Conservation (phyloP, 2,888 invertebrate species). For the Meta bourneti region DNA sequence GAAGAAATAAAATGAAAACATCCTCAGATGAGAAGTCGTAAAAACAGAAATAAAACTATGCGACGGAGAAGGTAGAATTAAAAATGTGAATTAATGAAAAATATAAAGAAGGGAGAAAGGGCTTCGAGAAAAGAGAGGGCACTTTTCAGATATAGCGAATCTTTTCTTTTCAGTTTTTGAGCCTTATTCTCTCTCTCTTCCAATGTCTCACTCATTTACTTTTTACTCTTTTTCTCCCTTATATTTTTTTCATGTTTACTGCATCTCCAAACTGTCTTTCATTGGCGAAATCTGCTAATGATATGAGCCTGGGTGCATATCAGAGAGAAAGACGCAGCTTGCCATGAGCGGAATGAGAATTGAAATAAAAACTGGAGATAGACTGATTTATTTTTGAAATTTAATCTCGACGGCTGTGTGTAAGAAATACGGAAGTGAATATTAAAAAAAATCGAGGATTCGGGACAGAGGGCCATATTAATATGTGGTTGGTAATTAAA, state of each 20-base stretch:
- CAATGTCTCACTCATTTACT: constrained; percentile 26
- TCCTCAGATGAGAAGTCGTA: constrained; percentile 54
- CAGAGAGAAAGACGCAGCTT: not conserved
- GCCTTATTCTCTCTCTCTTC: constrained; percentile 19
- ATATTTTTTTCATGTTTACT: constrained; percentile 31
- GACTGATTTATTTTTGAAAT: too few species aligned
- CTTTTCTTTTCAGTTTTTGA: constrained; percentile 40
- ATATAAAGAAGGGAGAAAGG: constrained; percentile 27
- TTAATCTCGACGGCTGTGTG: too few species aligned
- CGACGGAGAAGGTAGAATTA: constrained; percentile 31
- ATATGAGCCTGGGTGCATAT: constrained; percentile 25
- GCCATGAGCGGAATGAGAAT: too few species aligned
- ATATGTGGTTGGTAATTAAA: too few species aligned
- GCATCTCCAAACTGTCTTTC: constrained; percentile 46
- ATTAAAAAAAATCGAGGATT: too few species aligned
- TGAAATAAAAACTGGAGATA: too few species aligned
- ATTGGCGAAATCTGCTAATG: constrained; percentile 46
- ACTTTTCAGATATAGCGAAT: constrained; percentile 25
- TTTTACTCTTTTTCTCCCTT: constrained; percentile 30
- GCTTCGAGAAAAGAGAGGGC: constrained; percentile 35
- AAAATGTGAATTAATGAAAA: constrained; percentile 54
- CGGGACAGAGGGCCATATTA: too few species aligned
- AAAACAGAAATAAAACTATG: constrained; percentile 63
- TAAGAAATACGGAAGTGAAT: too few species aligned
- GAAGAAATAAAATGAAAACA: constrained; percentile 23